These are phyloP conservation scores for Tachina fera DNA, from an alignment of 2,888 invertebrate species.

Conservation along the genomic window DNA sequence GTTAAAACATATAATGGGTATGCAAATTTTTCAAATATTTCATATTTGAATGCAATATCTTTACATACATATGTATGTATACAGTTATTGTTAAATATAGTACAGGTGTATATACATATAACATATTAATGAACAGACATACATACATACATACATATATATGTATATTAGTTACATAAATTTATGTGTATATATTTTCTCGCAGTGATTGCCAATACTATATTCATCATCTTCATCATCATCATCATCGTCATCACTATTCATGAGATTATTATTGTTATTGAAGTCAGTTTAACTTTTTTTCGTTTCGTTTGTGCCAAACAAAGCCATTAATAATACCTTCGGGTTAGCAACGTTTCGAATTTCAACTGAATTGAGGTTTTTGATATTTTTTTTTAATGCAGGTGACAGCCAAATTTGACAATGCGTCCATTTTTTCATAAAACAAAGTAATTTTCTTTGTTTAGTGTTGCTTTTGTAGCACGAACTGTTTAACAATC, in stretches of 20 bases:
- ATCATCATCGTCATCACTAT: constrained; percentile 4
- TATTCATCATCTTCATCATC: constrained; percentile 45
- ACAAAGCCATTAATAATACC: constrained; percentile 49
- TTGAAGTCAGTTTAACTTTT: constrained; percentile 22
- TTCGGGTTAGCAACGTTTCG: constrained; percentile 30
- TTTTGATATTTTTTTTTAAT: constrained; percentile 21
- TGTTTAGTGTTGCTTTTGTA: constrained; percentile 5
- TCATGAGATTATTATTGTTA: constrained; percentile 48
- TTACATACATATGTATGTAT: not conserved
- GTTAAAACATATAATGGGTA: not conserved
- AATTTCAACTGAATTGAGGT: constrained; percentile 25
- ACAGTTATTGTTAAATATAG: not conserved
- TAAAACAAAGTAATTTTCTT: not conserved
- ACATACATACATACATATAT: not conserved
- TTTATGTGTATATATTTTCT: constrained; percentile 16
- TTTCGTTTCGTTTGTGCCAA: constrained; percentile 12
- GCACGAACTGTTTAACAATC: constrained; percentile 43
- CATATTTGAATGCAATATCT: not conserved
- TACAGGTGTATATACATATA: no score
- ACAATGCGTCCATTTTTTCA: not conserved
- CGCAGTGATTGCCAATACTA: constrained; percentile 56
- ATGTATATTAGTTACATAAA: not conserved
- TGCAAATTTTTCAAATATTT: constrained; percentile 58
- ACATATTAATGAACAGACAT: no score
- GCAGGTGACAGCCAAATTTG: constrained; percentile 11